These are phyloP conservation scores for Agapornis roseicollis DNA, from an alignment of 2,113 vertebrate species.

Conservation along the genomic window DNA sequence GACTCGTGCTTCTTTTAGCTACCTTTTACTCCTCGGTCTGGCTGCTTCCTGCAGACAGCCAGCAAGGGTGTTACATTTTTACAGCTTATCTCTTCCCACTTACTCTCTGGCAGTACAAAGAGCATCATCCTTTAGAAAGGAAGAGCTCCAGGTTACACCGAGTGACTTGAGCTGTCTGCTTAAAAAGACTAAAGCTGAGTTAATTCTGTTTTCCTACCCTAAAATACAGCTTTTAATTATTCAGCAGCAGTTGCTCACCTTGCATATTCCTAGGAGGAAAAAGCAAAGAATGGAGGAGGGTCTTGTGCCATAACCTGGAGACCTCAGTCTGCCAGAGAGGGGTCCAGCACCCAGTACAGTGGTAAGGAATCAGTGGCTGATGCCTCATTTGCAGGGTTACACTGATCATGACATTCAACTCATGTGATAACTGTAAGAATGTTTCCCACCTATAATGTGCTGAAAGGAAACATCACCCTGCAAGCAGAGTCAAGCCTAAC, in stretches of 20 bases:
- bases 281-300: not conserved
- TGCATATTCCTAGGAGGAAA: not conserved
- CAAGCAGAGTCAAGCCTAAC: not conserved
- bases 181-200: not conserved
- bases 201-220: not conserved
- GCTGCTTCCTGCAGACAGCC: not conserved
- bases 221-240: not conserved
- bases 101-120: not conserved
- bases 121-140: not conserved
- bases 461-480: not conserved
- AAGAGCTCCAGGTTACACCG: fast-evolving
- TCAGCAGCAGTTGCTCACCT: not conserved
- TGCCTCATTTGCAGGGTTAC: fast-evolving
- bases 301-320: not conserved
- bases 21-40: not conserved
- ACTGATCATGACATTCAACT: fast-evolving
- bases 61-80: not conserved
- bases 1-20: not conserved
- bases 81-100: not conserved
- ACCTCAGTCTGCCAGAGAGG: not conserved
- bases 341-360: not conserved
- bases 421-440: fast-evolving
- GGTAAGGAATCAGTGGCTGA: not conserved
- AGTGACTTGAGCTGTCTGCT: not conserved
- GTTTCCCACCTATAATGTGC: fast-evolving